Evolutionary conservation across 2,113 vertebrate species (phyloP).

Genomic region (Oenanthe oenanthe): DNA sequence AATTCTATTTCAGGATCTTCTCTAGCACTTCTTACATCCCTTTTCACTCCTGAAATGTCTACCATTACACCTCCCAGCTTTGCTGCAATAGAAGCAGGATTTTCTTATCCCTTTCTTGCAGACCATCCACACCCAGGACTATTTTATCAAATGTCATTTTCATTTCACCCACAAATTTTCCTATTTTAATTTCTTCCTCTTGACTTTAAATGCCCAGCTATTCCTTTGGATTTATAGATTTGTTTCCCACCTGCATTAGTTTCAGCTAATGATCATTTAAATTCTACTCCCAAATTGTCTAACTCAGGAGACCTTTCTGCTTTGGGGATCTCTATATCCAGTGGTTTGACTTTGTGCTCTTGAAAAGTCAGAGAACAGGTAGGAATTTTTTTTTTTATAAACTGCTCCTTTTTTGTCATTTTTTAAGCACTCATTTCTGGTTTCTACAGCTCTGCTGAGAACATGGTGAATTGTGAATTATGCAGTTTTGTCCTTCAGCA

Average conservation of each 20-base stretch:
- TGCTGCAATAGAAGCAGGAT: not conserved
- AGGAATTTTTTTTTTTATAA: not conserved
- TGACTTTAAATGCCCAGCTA: not conserved
- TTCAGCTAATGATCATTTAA: not conserved
- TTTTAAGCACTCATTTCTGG: not conserved
- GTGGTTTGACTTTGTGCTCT: not conserved
- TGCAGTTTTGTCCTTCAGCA: not conserved
- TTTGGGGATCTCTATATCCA: not conserved
- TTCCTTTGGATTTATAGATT: not conserved
- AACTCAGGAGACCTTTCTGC: not conserved
- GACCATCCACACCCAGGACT: not conserved
- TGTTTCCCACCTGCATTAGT: not conserved
- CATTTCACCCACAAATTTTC: not conserved
- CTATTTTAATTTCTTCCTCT: not conserved
- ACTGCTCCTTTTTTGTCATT: not conserved
- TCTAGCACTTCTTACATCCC: not conserved
- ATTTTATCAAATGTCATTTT: not conserved
- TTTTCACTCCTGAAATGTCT: not conserved
- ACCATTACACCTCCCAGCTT: not conserved
- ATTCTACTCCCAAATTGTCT: not conserved
- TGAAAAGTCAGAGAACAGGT: not conserved
- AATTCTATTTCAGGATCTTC: constrained; percentile 44
- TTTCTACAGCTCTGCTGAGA: not conserved
- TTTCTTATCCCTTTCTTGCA: not conserved
- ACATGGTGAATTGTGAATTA: not conserved